Evolutionary conservation across 2,888 invertebrate genomes (phyloP).

Genomic region (Escarpia spicata): DNA sequence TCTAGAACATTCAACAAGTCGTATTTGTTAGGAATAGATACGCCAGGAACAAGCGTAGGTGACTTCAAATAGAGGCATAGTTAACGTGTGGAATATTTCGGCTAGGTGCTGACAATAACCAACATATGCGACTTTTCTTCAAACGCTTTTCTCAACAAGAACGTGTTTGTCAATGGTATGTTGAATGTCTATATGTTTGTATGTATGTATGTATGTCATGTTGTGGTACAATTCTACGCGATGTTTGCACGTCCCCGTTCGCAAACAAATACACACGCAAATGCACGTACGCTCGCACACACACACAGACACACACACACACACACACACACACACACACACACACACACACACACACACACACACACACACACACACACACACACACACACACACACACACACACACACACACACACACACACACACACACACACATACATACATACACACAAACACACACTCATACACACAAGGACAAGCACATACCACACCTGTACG

Average conservation of each 20-base stretch:
- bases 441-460: no score
- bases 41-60: no score
- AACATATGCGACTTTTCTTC: no score
- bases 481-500: not conserved
- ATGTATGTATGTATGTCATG: not conserved
- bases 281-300: not conserved
- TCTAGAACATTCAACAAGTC: no score
- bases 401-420: not conserved
- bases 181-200: not conserved
- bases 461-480: no score
- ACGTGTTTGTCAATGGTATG: not conserved
- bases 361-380: conserved; percentile 31
- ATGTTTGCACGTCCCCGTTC: not conserved
- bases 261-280: not conserved
- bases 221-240: not conserved
- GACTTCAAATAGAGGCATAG: no score
- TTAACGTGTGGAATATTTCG: no score
- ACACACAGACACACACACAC: conserved; percentile 22
- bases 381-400: conserved; percentile 27
- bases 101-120: no score
- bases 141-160: not conserved
- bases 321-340: conserved; percentile 28
- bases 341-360: conserved; percentile 29
- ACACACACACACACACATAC: no score
- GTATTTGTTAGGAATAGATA: no score